Conservation (phyloP, 1,140 invertebrate species). For the Euwallacea fornicatus region DNA sequence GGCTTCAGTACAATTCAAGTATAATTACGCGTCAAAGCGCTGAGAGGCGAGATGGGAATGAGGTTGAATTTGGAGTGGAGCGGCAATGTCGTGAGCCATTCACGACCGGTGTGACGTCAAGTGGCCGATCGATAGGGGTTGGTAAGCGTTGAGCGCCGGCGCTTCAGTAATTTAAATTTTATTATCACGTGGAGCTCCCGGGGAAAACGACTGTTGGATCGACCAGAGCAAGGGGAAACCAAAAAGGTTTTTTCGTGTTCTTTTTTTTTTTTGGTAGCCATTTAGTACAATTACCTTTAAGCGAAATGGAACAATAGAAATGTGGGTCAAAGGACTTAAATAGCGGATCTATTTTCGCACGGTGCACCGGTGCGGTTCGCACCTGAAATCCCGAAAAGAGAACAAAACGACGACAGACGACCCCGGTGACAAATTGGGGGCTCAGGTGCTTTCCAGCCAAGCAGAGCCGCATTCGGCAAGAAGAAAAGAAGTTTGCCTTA, state of each 20-base stretch:
- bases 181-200: constrained; percentile 35
- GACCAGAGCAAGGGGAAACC: not conserved
- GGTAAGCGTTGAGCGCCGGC: constrained; percentile 8
- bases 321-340: no score
- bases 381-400: constrained; percentile 9
- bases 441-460: no score
- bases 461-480: no score
- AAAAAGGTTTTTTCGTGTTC: no score
- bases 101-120: constrained; percentile 33
- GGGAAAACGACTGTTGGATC: constrained; percentile 22
- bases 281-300: no score
- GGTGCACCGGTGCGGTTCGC: constrained; percentile 5
- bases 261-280: no score
- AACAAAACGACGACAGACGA: constrained; percentile 12
- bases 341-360: no score
- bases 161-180: constrained; percentile 36
- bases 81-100: constrained; percentile 16
- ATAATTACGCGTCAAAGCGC: no score
- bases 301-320: no score
- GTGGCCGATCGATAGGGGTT: constrained; percentile 23
- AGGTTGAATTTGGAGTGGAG: not conserved
- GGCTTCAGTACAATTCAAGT: no score
- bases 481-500: no score
- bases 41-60: not conserved
- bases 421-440: no score